phyloP scores from a whole-genome alignment of 2,888 invertebrate genomes.

The Eupithecia inturbata region DNA sequence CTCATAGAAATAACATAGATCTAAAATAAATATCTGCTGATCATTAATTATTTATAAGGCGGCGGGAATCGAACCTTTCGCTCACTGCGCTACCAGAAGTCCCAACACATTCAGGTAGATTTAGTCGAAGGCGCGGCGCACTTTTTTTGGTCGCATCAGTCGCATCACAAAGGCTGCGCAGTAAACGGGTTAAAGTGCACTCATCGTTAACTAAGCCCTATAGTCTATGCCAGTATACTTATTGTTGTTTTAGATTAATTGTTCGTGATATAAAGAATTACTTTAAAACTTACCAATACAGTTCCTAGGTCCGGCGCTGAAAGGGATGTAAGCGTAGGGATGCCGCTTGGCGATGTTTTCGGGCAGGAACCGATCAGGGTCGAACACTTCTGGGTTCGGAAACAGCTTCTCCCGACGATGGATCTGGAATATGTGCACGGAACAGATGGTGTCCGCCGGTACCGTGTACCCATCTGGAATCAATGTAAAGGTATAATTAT shows the following conservation, averaged over 20 bases:
- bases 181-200: too few species aligned
- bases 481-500: neutral
- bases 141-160: too few species aligned
- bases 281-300: conserved; percentile 65
- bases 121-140: too few species aligned
- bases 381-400: conserved; percentile 82
- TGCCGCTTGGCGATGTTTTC: conserved; percentile 83
- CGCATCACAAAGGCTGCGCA: too few species aligned
- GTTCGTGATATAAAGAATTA: too few species aligned
- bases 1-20: too few species aligned
- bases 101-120: too few species aligned
- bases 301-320: conserved; percentile 88
- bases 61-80: neutral
- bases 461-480: neutral
- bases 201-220: too few species aligned
- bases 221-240: too few species aligned
- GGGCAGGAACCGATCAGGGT: conserved; percentile 88
- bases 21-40: too few species aligned
- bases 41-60: neutral
- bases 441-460: conserved; percentile 75
- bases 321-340: conserved; percentile 87
- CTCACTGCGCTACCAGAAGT: neutral
- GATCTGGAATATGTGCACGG: conserved; percentile 85
- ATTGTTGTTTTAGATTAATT: too few species aligned
- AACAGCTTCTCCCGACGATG: conserved; percentile 81